Evolutionary conservation across 1,140 invertebrate species (phyloP).

Genomic region (Panulirus ornatus): DNA sequence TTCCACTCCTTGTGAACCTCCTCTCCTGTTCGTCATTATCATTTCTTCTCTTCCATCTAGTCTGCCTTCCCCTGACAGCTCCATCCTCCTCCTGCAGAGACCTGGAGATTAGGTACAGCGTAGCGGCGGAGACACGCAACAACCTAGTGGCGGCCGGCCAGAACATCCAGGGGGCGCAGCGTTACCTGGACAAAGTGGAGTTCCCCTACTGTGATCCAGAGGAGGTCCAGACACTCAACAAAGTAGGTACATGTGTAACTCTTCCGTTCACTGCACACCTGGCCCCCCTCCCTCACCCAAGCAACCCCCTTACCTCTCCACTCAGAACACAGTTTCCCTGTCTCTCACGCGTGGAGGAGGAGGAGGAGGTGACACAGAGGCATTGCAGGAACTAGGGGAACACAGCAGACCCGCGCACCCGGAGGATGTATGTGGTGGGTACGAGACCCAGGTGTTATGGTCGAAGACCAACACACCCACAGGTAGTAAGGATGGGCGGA

Average conservation of each 20-base stretch:
- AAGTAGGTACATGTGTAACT: conserved; percentile 76
- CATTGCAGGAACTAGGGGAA: no score
- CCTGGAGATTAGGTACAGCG: conserved; percentile 78
- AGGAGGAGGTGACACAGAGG: no score
- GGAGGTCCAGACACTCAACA: conserved; percentile 81
- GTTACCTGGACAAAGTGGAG: conserved; percentile 81
- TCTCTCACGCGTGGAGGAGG: no score
- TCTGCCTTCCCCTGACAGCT: no score
- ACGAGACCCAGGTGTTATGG: no score
- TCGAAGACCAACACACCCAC: no score
- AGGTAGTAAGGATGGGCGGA: no score
- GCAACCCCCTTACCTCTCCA: background rate
- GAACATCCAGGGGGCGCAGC: conserved; percentile 81
- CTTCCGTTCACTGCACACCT: background rate
- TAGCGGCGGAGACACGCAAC: conserved; percentile 81
- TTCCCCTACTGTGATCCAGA: conserved; percentile 83
- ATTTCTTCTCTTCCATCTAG: background rate
- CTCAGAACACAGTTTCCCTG: no score
- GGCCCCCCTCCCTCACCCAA: background rate
- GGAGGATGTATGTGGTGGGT: no score
- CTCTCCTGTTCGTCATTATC: background rate
- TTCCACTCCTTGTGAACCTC: background rate
- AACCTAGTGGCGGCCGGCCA: conserved; percentile 82
- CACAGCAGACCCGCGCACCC: no score
- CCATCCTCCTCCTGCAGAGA: conserved; percentile 75